These are phyloP conservation scores for Myotis brandtii DNA, from an alignment of 2,113 vertebrate genomes.

Conservation along the genomic window DNA sequence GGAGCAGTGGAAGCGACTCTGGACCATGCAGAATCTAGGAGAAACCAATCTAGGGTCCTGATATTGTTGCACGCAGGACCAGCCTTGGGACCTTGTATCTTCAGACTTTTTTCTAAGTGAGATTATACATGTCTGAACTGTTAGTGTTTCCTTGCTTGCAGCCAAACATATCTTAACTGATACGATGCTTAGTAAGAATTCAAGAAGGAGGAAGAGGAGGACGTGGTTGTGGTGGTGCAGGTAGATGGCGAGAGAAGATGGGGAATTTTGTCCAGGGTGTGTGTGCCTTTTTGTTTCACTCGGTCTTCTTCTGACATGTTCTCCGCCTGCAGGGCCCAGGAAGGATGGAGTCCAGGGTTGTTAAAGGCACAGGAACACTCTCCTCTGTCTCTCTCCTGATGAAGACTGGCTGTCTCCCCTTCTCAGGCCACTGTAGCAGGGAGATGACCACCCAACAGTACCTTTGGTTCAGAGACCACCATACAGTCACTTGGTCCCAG, in stretches of 20 bases:
- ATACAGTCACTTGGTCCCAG: background rate
- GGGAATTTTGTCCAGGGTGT: background rate
- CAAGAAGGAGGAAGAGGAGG: background rate
- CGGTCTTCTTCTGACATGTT: background rate
- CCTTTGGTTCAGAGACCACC: background rate
- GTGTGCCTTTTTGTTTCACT: background rate
- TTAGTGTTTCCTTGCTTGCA: background rate
- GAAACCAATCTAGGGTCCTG: background rate
- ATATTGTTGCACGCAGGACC: background rate
- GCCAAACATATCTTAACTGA: background rate
- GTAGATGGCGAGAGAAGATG: background rate
- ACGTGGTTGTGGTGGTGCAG: background rate
- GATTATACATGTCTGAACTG: background rate
- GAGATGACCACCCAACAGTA: background rate
- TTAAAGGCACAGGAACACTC: background rate
- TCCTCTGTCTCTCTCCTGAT: background rate
- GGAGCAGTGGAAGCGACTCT: background rate
- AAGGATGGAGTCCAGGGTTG: too few species aligned
- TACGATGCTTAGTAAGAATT: background rate
- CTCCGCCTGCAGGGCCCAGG: background rate
- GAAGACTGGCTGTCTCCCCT: too few species aligned
- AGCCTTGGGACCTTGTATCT: background rate
- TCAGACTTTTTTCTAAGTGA: background rate
- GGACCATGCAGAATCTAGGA: background rate
- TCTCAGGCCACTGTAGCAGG: background rate